Evolutionary conservation across 2,113 vertebrate species (phyloP), one percentile per base, ranked within the genome.

Genomic region (Salminus brasiliensis): DNA sequence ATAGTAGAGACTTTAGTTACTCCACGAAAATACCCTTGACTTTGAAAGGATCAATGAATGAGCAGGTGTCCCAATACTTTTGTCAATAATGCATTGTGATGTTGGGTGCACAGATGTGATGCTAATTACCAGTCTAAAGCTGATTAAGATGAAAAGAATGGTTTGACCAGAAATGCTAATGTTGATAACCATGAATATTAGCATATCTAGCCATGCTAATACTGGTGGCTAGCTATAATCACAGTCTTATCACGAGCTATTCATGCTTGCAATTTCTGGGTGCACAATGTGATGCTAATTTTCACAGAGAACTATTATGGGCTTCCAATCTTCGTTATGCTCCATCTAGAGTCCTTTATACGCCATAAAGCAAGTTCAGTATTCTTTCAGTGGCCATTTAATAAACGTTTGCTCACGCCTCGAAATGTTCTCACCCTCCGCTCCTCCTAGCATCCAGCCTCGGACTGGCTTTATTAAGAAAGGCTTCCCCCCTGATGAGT

Each of bases 351-450:
- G 25, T 25, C 30, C 47, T 57, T 76, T 13, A 68, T 27, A 68
- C 55, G 36, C 32, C 10, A 16, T 34, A 45, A 41, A 41, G 11
- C 11, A n/a, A 49, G 34, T 63, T 57, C 63, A 41, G 63, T 4
- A 57, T 76, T 4, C 18, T 43, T 49, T 29, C 23, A 68, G 12
- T 2, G 16, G 25, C 34, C 34, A 5, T 57, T 25, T 77, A 68
- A 77, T 77, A 23, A 34, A 77, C 49, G 34, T 68, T 74, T 55
- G 52, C 25, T 68, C 39, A 68, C 34, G 52, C 1, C 47, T 18
- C n/a, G 18, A 39, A 36, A 52, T 21, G 41, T 15, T 66, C 57
- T 57, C 4, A 39, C 39, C 39, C 49, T 53, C 63, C 32, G 47
- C 21, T 4, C 43, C 47, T 49, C 47, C 47, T 49, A 21, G 47